Conservation (phyloP, 2,888 invertebrate genomes). For the Amphipoea lucens region DNA sequence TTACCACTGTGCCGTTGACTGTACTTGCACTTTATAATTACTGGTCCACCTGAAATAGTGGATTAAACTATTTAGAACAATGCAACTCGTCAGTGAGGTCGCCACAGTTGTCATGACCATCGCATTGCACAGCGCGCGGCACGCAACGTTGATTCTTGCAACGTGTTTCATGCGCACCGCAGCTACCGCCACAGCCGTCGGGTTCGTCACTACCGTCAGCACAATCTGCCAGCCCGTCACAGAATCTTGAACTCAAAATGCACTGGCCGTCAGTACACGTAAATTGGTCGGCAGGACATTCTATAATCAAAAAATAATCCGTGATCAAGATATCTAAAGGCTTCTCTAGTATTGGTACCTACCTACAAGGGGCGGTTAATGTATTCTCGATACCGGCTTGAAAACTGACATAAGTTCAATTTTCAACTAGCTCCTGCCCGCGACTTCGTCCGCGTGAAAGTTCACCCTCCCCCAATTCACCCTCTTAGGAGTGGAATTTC, state of each 20-base stretch:
- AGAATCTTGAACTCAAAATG: slow-evolving; percentile 91
- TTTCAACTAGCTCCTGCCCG: too few relatives aligned
- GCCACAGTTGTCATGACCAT: slow-evolving; percentile 92
- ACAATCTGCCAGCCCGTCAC: slow-evolving; percentile 93
- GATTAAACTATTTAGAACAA: slow-evolving; percentile 73
- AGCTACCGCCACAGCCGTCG: slow-evolving; percentile 87
- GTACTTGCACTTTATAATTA: neutral
- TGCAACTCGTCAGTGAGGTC: slow-evolving; percentile 92
- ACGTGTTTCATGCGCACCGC: slow-evolving; percentile 87
- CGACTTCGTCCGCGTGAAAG: too few relatives aligned
- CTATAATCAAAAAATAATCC: slow-evolving; percentile 72
- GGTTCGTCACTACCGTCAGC: slow-evolving; percentile 93
- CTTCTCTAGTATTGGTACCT: neutral
- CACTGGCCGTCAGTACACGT: slow-evolving; percentile 92
- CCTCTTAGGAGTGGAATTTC: too few relatives aligned
- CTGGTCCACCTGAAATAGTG: neutral
- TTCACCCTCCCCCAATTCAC: too few relatives aligned
- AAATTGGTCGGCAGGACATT: slow-evolving; percentile 86
- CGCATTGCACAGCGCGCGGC: slow-evolving; percentile 90
- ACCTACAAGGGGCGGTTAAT: too few relatives aligned
- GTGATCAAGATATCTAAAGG: neutral
- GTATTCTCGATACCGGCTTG: too few relatives aligned
- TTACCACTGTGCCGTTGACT: neutral
- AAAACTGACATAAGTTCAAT: too few relatives aligned
- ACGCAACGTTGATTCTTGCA: slow-evolving; percentile 91